These are phyloP conservation scores for Crioceris asparagi DNA, from an alignment of 2,888 invertebrate genomes.

Conservation along the genomic window DNA sequence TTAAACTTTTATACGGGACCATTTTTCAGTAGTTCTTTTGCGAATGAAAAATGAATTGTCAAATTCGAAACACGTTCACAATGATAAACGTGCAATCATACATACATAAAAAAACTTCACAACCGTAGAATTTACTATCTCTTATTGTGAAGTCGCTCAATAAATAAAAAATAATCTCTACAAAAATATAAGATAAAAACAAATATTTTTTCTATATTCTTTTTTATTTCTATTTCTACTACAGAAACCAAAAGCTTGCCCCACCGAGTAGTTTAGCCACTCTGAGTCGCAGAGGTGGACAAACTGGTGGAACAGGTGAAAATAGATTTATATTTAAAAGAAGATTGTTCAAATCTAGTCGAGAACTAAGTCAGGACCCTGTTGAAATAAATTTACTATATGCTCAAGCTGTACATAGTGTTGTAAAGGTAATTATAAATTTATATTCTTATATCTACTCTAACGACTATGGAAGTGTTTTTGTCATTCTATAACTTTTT, in stretches of 20 bases:
- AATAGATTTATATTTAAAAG: slow-evolving; percentile 89
- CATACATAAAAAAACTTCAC: too few species aligned
- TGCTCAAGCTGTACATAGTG: slow-evolving; percentile 90
- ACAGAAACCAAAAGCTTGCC: slow-evolving; percentile 33
- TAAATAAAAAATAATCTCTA: too few species aligned
- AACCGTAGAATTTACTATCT: too few species aligned
- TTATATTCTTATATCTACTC: too few species aligned
- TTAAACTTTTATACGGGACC: too few species aligned
- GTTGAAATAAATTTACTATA: slow-evolving; percentile 89
- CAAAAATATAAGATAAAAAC: too few species aligned
- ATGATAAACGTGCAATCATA: too few species aligned
- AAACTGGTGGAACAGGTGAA: slow-evolving; percentile 71
- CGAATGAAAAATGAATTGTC: too few species aligned
- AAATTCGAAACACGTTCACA: too few species aligned
- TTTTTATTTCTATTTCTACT: slow-evolving; percentile 9
- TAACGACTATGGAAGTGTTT: too few species aligned
- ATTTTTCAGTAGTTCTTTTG: too few species aligned
- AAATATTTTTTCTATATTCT: not conserved
- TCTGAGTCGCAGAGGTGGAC: slow-evolving; percentile 44
- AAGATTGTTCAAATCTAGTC: slow-evolving; percentile 74
- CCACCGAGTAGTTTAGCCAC: slow-evolving; percentile 35
- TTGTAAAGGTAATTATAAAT: slow-evolving; percentile 69
- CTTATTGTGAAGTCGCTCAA: too few species aligned
- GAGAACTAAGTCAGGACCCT: slow-evolving; percentile 88
- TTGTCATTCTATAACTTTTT: not conserved